phyloP scores from a whole-genome alignment of 1,140 invertebrate species.

The Thaumetopoea pityocampa region DNA sequence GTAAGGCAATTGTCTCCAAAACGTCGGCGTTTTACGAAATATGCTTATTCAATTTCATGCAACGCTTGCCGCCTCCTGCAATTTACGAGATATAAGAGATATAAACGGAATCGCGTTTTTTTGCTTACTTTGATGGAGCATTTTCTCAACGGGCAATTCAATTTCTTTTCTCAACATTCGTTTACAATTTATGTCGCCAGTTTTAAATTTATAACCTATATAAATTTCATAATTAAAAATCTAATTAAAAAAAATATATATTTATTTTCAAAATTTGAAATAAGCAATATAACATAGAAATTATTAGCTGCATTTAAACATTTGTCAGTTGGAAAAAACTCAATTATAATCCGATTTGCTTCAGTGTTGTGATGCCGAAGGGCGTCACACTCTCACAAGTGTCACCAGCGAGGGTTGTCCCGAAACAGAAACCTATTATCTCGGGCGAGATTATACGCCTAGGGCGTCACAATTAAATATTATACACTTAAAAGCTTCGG shows the following conservation, averaged over 20 bases:
- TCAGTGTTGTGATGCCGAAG: constrained; percentile 56
- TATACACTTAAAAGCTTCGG: constrained; percentile 77
- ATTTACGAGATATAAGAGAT: constrained; percentile 76
- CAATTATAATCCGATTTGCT: constrained; percentile 73
- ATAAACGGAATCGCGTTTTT: constrained; percentile 75
- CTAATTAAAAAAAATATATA: no score
- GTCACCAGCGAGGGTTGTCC: constrained; percentile 69
- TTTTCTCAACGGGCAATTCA: constrained; percentile 71
- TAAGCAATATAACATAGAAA: no score
- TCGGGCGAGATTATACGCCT: constrained; percentile 76
- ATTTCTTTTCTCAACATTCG: constrained; percentile 63
- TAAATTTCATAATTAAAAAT: constrained; percentile 8
- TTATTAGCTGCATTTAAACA: constrained; percentile 30
- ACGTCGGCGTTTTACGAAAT: constrained; percentile 75
- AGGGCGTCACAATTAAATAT: constrained; percentile 77
- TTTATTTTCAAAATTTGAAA: no score
- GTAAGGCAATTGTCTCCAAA: constrained; percentile 76
- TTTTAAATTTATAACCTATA: constrained; percentile 33
- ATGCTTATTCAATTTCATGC: constrained; percentile 76
- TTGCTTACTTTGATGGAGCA: constrained; percentile 72
- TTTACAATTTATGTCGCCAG: constrained; percentile 57
- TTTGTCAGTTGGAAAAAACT: constrained; percentile 59
- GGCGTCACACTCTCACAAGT: constrained; percentile 71
- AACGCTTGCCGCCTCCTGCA: constrained; percentile 75
- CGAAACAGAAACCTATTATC: constrained; percentile 77